Evolutionary conservation across 2,888 invertebrate species (phyloP).

Genomic region (Conops quadrifasciatus): DNA sequence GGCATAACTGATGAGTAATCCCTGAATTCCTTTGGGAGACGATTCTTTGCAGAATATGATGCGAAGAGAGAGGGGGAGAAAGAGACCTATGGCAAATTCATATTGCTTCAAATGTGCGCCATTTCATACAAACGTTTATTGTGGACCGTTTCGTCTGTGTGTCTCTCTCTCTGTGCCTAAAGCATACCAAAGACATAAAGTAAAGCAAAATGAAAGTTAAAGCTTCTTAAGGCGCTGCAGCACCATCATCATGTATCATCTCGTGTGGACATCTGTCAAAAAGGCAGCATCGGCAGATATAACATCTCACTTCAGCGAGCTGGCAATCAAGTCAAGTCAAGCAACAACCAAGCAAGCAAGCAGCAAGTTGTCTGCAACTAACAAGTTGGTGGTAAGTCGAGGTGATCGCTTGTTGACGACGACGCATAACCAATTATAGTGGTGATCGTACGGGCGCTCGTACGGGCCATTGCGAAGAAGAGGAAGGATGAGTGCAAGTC

Average conservation of each 20-base stretch:
- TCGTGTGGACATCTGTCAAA: too few species aligned
- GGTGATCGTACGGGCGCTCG: not conserved
- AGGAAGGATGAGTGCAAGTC: too few species aligned
- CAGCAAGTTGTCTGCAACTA: too few species aligned
- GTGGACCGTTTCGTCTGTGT: too few species aligned
- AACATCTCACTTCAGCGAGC: conserved; percentile 24
- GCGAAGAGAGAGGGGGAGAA: not conserved
- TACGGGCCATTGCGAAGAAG: too few species aligned
- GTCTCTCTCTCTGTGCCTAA: too few species aligned
- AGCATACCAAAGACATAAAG: not conserved
- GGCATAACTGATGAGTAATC: conserved; percentile 26
- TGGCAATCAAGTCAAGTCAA: not conserved
- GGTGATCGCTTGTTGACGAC: conserved; percentile 20
- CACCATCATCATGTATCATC: conserved; percentile 13
- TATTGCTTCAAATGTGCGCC: too few species aligned
- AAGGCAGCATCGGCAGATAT: conserved; percentile 13
- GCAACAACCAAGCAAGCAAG: too few species aligned
- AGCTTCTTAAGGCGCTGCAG: conserved; percentile 27
- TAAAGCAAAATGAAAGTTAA: conserved; percentile 9
- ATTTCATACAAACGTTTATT: not conserved
- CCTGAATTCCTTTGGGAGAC: too few species aligned
- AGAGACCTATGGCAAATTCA: not conserved
- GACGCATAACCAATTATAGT: conserved; percentile 32
- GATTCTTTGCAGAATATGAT: too few species aligned
- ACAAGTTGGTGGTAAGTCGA: too few species aligned